A percentile compares a stretch with the other conserved stretches of the same genome.
phyloP scores from a whole-genome alignment of 1,140 invertebrate genomes.

The Drosophila grimshawi region DNA sequence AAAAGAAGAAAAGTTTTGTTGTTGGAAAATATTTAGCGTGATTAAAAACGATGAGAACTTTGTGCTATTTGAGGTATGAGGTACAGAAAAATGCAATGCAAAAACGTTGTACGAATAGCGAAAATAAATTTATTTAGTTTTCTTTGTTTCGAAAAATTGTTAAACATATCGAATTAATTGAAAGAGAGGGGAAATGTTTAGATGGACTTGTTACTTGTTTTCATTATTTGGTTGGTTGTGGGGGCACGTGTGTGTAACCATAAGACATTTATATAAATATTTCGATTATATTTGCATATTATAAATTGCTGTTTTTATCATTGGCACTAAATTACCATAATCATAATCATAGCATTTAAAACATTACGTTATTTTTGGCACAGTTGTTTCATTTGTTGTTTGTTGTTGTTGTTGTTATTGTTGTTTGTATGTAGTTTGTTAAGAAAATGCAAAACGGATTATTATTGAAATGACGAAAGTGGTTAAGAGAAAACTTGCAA shows the following conservation, averaged over 20 bases:
- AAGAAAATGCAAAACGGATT: conserved; percentile 75
- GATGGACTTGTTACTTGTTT: conserved; percentile 20
- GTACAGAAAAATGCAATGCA: conserved; percentile 39
- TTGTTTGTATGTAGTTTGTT: conserved; percentile 33
- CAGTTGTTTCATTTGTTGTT: conserved; percentile 36
- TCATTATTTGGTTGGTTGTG: conserved; percentile 36
- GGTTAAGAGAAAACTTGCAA: conserved; percentile 49
- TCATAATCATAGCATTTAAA: conserved; percentile 31
- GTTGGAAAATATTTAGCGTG: conserved; percentile 6
- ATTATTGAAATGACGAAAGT: conserved; percentile 26
- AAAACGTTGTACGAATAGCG: conserved; percentile 58
- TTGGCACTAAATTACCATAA: conserved; percentile 32
- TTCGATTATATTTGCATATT: conserved; percentile 48
- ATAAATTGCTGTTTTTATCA: conserved; percentile 44
- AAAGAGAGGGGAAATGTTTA: conserved; percentile 4
- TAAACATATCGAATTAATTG: conserved; percentile 54
- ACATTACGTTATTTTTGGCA: conserved; percentile 52
- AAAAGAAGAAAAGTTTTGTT: background rate
- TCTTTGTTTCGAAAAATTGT: conserved; percentile 8
- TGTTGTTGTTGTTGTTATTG: conserved; percentile 28
- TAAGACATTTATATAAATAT: conserved; percentile 80
- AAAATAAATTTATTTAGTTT: conserved; percentile 59
- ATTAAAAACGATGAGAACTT: conserved; percentile 8
- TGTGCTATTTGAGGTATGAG: conserved; percentile 6
- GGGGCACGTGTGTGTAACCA: conserved; percentile 83